Conservation (phyloP, 2,888 invertebrate genomes). For the Osmoderma eremita region DNA sequence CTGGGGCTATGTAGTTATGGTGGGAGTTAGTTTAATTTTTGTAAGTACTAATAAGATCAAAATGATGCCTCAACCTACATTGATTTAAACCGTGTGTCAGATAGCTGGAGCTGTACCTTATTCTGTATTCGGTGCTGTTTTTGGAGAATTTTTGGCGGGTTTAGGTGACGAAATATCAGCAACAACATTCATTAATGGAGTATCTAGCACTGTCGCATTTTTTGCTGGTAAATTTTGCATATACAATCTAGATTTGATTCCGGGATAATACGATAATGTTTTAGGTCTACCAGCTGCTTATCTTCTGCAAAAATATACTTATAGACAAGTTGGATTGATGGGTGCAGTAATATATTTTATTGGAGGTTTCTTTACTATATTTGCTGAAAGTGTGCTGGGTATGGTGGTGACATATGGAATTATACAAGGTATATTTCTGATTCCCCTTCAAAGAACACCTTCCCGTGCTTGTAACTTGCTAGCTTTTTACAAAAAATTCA, state of each 20-base stretch:
- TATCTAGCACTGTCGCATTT: constrained; percentile 55
- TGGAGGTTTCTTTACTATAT: constrained; percentile 72
- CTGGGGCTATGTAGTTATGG: constrained; percentile 80
- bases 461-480: constrained; percentile 65
- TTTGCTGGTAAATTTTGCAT: neutral
- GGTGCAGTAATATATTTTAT: constrained; percentile 73
- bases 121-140: constrained; percentile 76
- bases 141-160: constrained; percentile 74
- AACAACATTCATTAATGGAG: constrained; percentile 74
- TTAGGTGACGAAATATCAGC: constrained; percentile 76
- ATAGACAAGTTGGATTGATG: constrained; percentile 73
- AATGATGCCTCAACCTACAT: neutral
- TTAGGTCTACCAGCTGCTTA: constrained; percentile 75
- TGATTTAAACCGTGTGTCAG: constrained; percentile 62
- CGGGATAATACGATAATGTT: constrained; percentile 44
- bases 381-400: constrained; percentile 72
- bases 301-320: constrained; percentile 73
- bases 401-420: constrained; percentile 73
- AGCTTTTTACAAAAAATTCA: too few relatives aligned
- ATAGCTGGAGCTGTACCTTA: constrained; percentile 74
- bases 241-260: too few relatives aligned
- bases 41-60: constrained; percentile 67
- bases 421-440: constrained; percentile 66
- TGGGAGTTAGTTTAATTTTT: constrained; percentile 78
- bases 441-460: constrained; percentile 55